Base-by-base conservation (phyloP, 1,140 invertebrate species). In the Drosophila arizonae region DNA sequence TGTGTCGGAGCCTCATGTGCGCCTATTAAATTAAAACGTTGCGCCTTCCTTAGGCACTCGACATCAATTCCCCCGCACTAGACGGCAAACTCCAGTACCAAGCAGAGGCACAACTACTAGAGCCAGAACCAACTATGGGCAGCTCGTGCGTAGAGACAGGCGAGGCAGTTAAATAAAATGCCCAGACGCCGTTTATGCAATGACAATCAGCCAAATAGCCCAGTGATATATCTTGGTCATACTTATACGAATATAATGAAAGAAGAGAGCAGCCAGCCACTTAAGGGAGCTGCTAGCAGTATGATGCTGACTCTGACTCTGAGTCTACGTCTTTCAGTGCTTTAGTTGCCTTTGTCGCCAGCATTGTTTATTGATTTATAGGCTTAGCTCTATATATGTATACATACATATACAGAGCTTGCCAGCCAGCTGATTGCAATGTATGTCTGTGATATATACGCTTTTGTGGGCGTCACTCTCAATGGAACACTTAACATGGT, bases 351-450 rank as follows among this genome's bases (percentile, higher is more conserved):
- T 67, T 52, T 61, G 55, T 60, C 72, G 13, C 48, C 63, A 56
- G 56, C 71, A 81, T 77, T 86, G 77, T 82, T 87, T 87, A 87
- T 87, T 87, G 82, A 87, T 87, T 87, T 87, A 87, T 87, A 70
- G 79, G 48, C 68, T 21, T 60, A 76, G 43, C 11, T 51, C 26
- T 56, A 54, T 33, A 70, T 56, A 39, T 4, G 11, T 8, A 39
- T 39, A 3, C 15, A 46, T 15, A 8, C 46, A 24, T 24, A 24
- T 24, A 24, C 21, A 24, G 21, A 24, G 9, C 9, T 17, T 48
- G 41, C 11, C 56, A 51, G 52, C 46, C 51, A 52, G 24, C 56
- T 85, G 81, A 86, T 86, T 86, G 71, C 58, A 54, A 67, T 81
- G 70, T 36, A 81, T 76, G 76, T 24, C 9, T 48, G 65, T 45